Evolutionary conservation across 2,113 vertebrate species (phyloP), one percentile per base, ranked within the genome.

Genomic region (Neopipo cinnamomea): DNA sequence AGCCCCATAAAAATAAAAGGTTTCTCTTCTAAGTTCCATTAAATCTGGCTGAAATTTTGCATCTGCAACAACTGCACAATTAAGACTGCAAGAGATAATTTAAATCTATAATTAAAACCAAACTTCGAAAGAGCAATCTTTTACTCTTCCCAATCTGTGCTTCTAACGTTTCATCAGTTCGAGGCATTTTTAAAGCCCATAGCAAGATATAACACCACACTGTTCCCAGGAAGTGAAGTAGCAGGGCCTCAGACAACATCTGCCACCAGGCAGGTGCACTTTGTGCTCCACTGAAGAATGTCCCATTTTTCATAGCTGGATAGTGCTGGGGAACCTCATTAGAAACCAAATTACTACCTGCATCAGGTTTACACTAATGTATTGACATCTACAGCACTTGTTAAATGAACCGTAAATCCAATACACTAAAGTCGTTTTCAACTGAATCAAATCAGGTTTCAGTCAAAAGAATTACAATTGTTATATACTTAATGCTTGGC

Each of bases 391-490:
- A 96, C 74, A 96, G 95, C 93, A 75, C 91, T 96, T 58, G 46
- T 94, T 98, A 98, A 98, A 97, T 97, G 95, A 98, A 97, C 96
- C 76, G 14, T 96, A 97, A 97, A 97, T 97, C 93, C 95, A 97
- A 97, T 97, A 97, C 95, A 85, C 80, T 80, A 18, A 96, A 98
- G 96, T 97, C 85, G 95, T 96, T 98, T 97, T 97, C 96, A 90
- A 95, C 94, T 92, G 95, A 97, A 97, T 97, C 95, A 97, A 97
- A 97, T 96, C 92, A 97, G 88, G 78, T 84, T 96, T 97, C 93
- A 95, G 83, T 98, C 94, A 98, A 91, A 97, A 97, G 89, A 95
- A 97, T 95, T 96, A 95, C 71, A 93, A 95, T 81, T 93, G 81
- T 96, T 93, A 96, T 80, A 94, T 78, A 87, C 66, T 91, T 96